Evolutionary conservation across 2,888 invertebrate species (phyloP), one percentile per base, ranked within the genome.

Genomic region (Catocala nupta): DNA sequence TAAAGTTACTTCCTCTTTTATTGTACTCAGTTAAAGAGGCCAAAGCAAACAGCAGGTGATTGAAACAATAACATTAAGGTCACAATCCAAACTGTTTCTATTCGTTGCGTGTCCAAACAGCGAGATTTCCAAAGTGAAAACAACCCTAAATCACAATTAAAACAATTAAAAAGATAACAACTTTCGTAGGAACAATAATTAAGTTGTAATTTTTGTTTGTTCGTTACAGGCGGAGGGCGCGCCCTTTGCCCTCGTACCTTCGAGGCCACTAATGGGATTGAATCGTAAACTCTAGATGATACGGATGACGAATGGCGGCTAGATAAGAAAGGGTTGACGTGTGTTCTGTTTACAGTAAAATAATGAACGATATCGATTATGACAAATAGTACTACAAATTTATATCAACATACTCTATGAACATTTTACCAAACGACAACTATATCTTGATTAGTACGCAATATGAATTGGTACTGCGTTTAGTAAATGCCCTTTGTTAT

Each of bases 141-240:
- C 80, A 77, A 77, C 79, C 75, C 82, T 87, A 84, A 85, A 88
- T 87, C 85, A 84, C 85, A 86, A 86, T 87, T 83, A 86, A 81
- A 84, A 82, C 79, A 88, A 88, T 86, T 86, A 87, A 84, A 83
- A 81, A 85, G 84, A 87, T 84, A 84, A 86, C 78, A 83, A 86
- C 78, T 81, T 84, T 80, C 60, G 66, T 65, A 67, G 75, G 71
- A 74, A 75, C 81, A 79, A 81, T 84, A 87, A 87, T 86, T 83
- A 84, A 86, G 85, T 86, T 86, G 86, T 82, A 81, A 85, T 86
- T 87, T 86, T 87, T 85, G 84, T 85, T 86, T 84, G 83, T 82
- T 81, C 77, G 79, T 82, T 82, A 77, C 75, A 77, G 80, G 72
- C 77, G 73, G 59, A 43, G 67, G 67, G 58, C 45, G 57, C 48